A percentile compares a stretch with the other conserved stretches of the same genome.
Conservation (phyloP, 2,888 invertebrate species). For the Dicyrtoma fusca region DNA sequence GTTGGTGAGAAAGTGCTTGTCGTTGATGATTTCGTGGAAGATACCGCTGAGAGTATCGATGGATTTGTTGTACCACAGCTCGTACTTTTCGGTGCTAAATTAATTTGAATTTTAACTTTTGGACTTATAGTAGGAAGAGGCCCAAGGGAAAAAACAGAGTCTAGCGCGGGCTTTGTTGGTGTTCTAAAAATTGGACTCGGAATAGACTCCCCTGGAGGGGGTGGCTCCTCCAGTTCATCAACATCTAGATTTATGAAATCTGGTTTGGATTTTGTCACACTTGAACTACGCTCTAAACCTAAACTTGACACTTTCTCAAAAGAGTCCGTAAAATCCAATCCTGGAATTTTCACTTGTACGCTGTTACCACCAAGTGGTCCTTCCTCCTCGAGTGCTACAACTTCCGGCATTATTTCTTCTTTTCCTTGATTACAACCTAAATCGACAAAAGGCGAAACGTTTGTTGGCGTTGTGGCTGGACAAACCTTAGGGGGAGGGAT, state of each 20-base stretch:
- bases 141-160: conserved; percentile 43
- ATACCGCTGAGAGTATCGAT: neutral
- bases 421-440: too few relatives aligned
- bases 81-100: conserved; percentile 35
- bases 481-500: too few relatives aligned
- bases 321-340: conserved; percentile 34
- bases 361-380: conserved; percentile 31
- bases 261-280: conserved; percentile 30
- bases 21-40: conserved; percentile 30
- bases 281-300: neutral
- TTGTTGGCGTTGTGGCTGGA: too few relatives aligned
- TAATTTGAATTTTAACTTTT: conserved; percentile 54
- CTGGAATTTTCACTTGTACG: neutral
- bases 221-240: conserved; percentile 42
- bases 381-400: conserved; percentile 14
- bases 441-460: too few relatives aligned
- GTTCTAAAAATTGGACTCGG: conserved; percentile 23
- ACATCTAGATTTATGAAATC: conserved; percentile 29
- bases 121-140: conserved; percentile 32
- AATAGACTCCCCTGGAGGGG: conserved; percentile 44
- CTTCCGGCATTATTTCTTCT: too few relatives aligned
- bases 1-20: conserved; percentile 18
- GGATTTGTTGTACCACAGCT: neutral
- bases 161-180: conserved; percentile 1
- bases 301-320: conserved; percentile 16